These are phyloP conservation scores for Parnassius mnemosyne DNA, from an alignment of 2,888 invertebrate genomes.

Conservation along the genomic window DNA sequence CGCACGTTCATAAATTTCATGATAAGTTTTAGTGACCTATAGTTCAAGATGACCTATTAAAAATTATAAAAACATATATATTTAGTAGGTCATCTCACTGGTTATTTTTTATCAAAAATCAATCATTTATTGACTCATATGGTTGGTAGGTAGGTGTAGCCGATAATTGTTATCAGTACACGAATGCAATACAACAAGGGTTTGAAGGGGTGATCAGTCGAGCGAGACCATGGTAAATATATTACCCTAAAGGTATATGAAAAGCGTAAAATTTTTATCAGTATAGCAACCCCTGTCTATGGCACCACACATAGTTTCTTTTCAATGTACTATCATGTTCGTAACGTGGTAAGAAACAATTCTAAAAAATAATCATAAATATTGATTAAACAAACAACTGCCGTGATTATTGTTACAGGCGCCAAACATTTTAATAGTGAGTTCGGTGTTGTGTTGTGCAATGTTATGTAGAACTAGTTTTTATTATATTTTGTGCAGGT, in stretches of 20 bases:
- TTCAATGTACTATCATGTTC: conserved; percentile 4
- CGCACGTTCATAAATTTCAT: too few species aligned
- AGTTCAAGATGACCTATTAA: too few species aligned
- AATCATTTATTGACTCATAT: too few species aligned
- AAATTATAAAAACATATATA: too few species aligned
- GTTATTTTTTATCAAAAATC: too few species aligned
- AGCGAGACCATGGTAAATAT: conserved; percentile 45
- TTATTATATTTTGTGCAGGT: conserved; percentile 4
- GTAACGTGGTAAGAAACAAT: background rate
- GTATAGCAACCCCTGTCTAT: conserved; percentile 41
- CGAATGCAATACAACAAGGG: conserved; percentile 32
- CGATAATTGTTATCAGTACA: conserved; percentile 35
- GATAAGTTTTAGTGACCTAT: too few species aligned
- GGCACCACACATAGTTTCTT: conserved; percentile 37
- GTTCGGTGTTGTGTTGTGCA: background rate
- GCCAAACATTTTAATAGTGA: conserved; percentile 25
- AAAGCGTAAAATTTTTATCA: conserved; percentile 52
- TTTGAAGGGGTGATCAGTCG: conserved; percentile 50
- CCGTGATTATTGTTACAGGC: conserved; percentile 33
- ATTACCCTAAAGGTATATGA: conserved; percentile 44
- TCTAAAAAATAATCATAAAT: conserved; percentile 22
- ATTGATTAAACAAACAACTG: conserved; percentile 37
- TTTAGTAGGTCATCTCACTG: too few species aligned
- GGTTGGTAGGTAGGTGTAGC: conserved; percentile 1
- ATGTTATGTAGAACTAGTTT: background rate